Base-by-base conservation (phyloP, 2,113 vertebrate species). In the Solea senegalensis region DNA sequence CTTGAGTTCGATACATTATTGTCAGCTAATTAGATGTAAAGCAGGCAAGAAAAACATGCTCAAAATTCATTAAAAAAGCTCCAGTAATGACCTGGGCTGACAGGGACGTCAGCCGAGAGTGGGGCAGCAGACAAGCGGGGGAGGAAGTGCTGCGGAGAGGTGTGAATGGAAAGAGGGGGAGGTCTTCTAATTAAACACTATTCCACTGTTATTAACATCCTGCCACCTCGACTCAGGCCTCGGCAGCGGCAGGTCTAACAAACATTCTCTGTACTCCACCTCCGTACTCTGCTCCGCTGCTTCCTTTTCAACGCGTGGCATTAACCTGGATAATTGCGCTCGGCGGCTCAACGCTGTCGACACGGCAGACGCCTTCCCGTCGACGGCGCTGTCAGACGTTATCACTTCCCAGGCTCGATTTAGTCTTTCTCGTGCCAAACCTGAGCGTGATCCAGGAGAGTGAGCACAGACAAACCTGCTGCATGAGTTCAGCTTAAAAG, bases 1-100 rank as follows among this genome's bases (percentile, higher is more conserved):
- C 94, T 91, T 90, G 15, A 93, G 93, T 95, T 95, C 93, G 93
- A 95, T 96, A 96, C 95, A 96, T 97, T 97, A 98, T 97, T 99
- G 96, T 97, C 96, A 97, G 96, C 95, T 98, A 98, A 98, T 97
- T 98, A 97, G 96, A 96, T 97, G 96, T 96, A 96, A 96, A 95
- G 94, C 46, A 89, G 96, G 94, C 94, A 94, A 34, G 34, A 94
- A 89, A 95, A 95, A 95, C 94, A 95, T 95, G 96, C 92, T 94
- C 92, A 94, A 97, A 98, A 93, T 97, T 98, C 96, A 97, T 98
- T 96, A 98, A 97, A 96, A 14, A 96, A 94, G 94, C 94, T 93
- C 92, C 92, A 93, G 95, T 98, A 98, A 99, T 99, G 97, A 98
- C 97, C 96, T 92, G 87, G 93, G 95, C 97, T 98, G 97, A 97